Evolutionary conservation across 2,888 invertebrate species (phyloP).

Genomic region (Aquatica leii): DNA sequence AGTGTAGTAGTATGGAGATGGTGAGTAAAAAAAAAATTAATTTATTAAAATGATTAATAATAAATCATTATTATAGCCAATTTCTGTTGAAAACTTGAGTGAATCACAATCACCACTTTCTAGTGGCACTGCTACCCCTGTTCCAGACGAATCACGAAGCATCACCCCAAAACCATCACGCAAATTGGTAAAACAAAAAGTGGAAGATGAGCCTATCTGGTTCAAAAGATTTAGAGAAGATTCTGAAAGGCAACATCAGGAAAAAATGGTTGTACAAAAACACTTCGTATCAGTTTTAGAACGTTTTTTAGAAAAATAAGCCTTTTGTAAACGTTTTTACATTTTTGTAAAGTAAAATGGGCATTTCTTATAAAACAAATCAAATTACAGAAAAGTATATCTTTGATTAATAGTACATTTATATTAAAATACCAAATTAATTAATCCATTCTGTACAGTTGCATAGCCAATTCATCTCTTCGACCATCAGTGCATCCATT

Average conservation of each 20-base stretch:
- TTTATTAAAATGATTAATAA: no score
- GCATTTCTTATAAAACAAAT: not conserved
- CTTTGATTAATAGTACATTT: not conserved
- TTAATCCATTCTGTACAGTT: slow-evolving; percentile 4
- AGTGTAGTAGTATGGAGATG: not conserved
- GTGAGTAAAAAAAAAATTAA: not conserved
- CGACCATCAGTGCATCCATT: not conserved
- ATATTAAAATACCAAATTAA: no score
- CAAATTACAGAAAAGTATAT: not conserved
- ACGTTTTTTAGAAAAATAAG: no score
- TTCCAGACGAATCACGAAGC: no score
- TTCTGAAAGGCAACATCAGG: slow-evolving; percentile 1
- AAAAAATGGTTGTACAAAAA: no score
- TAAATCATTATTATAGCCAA: no score
- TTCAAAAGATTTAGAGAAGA: slow-evolving; percentile 8
- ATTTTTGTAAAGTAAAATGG: no score
- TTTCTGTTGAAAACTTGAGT: no score
- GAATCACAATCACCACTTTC: not conserved
- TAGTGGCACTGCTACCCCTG: not conserved
- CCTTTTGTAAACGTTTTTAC: no score
- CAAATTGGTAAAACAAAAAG: not conserved
- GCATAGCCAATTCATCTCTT: slow-evolving; percentile 6
- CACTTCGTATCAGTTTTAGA: no score
- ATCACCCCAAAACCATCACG: not conserved
- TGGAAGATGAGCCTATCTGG: not conserved